phyloP scores from a whole-genome alignment of 2,888 invertebrate genomes.

The Lasioglossum vierecki region DNA sequence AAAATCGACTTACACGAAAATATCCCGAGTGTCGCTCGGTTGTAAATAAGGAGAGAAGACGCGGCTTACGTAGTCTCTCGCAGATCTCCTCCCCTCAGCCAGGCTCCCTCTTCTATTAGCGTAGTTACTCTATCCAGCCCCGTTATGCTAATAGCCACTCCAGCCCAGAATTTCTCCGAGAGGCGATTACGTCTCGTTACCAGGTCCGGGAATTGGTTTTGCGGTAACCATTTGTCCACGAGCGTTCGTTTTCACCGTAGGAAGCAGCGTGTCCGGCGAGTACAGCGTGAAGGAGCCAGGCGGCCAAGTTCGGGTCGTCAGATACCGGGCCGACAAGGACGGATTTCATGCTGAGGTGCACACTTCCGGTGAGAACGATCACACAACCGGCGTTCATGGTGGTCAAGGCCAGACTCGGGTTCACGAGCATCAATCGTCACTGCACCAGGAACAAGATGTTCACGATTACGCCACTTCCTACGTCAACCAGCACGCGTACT shows the following conservation, averaged over 20 bases:
- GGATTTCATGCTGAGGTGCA: constrained; percentile 83
- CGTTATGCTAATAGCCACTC: constrained; percentile 40
- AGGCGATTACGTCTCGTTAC: constrained; percentile 38
- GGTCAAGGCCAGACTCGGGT: constrained; percentile 72
- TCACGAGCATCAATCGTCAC: constrained; percentile 46
- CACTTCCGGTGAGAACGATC: constrained; percentile 81
- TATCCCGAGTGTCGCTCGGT: constrained; percentile 9
- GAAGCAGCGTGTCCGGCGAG: constrained; percentile 81
- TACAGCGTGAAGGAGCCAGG: constrained; percentile 83
- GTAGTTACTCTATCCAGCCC: neutral
- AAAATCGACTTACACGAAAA: constrained; percentile 8
- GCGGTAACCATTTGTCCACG: constrained; percentile 7
- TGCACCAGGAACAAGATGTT: constrained; percentile 41
- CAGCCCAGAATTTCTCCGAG: constrained; percentile 19
- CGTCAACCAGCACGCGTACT: constrained; percentile 34
- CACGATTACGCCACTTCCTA: constrained; percentile 50
- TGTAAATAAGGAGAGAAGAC: constrained; percentile 13
- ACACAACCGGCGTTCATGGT: constrained; percentile 76
- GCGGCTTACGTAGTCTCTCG: neutral
- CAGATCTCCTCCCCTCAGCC: neutral
- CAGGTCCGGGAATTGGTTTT: constrained; percentile 30
- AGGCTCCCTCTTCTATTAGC: neutral
- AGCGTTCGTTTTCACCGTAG: constrained; percentile 59
- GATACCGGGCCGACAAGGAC: constrained; percentile 81
- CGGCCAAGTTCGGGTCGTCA: constrained; percentile 80